Evolutionary conservation across 64 coral and sea anemone species (phyloP).

Genomic region (Cladopsammia gracilis): DNA sequence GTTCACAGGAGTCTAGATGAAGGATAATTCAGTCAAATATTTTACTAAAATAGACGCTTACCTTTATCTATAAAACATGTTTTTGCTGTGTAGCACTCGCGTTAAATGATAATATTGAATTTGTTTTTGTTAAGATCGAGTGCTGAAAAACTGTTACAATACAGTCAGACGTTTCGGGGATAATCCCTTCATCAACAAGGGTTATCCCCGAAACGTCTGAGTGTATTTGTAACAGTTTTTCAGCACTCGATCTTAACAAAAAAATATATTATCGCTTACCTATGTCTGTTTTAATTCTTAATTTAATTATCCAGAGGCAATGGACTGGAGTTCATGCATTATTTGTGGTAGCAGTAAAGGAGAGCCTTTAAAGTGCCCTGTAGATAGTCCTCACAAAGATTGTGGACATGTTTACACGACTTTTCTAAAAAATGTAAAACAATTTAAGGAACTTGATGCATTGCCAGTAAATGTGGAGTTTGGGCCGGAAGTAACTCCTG

Average conservation of each 20-base stretch:
- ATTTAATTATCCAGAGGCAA: slow-evolving; percentile 3
- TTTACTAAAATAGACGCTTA: background rate
- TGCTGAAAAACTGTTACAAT: too few species aligned
- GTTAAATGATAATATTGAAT: too few species aligned
- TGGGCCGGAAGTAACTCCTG: background rate
- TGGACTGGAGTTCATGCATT: slow-evolving; percentile 9
- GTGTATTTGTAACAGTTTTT: too few species aligned
- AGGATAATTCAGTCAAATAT: background rate
- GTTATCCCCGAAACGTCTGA: too few species aligned
- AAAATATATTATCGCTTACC: too few species aligned
- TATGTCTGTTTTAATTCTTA: too few species aligned
- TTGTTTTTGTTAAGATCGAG: too few species aligned
- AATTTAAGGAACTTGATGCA: slow-evolving; percentile 39
- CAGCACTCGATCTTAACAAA: too few species aligned
- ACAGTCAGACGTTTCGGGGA: too few species aligned
- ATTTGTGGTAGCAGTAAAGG: background rate
- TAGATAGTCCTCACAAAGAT: slow-evolving; percentile 27
- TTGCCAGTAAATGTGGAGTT: slow-evolving; percentile 16
- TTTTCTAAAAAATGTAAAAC: slow-evolving; percentile 36
- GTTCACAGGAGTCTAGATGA: background rate
- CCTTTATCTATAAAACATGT: too few species aligned
- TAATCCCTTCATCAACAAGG: too few species aligned
- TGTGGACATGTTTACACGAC: background rate
- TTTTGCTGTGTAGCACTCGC: too few species aligned
- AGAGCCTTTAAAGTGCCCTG: slow-evolving; percentile 21